Evolutionary conservation across 2,888 invertebrate genomes (phyloP).

Genomic region (Euzetes globulus): DNA sequence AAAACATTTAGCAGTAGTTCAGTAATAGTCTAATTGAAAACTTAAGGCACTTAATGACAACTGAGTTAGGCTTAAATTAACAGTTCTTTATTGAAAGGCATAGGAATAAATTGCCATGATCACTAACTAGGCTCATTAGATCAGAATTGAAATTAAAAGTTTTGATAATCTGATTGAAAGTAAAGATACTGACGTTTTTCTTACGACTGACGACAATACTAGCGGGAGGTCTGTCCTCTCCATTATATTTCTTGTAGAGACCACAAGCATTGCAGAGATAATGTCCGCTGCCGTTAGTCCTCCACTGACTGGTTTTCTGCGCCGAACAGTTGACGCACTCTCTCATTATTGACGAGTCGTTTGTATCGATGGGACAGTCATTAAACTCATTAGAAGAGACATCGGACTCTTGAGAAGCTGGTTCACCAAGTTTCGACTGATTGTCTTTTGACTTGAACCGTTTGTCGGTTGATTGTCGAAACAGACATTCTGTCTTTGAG

Average conservation of each 20-base stretch:
- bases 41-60: too few species aligned
- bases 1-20: too few species aligned
- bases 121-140: too few species aligned
- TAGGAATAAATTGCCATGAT: too few species aligned
- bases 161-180: background rate
- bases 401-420: background rate
- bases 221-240: constrained; percentile 34
- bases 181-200: background rate
- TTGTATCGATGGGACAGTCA: background rate
- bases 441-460: too few species aligned
- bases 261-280: constrained; percentile 35
- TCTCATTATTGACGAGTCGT: constrained; percentile 1
- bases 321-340: constrained; percentile 34
- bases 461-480: too few species aligned
- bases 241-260: constrained; percentile 34
- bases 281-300: constrained; percentile 35
- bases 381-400: background rate
- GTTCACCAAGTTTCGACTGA: too few species aligned
- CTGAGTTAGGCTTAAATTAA: too few species aligned
- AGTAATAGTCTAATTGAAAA: too few species aligned
- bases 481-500: too few species aligned
- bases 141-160: too few species aligned
- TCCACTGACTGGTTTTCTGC: constrained; percentile 33
- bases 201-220: constrained; percentile 14
- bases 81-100: too few species aligned